These are phyloP conservation scores for Taenioides sp. DNA, from an alignment of 2,797 vertebrate genomes.

Conservation along the genomic window DNA sequence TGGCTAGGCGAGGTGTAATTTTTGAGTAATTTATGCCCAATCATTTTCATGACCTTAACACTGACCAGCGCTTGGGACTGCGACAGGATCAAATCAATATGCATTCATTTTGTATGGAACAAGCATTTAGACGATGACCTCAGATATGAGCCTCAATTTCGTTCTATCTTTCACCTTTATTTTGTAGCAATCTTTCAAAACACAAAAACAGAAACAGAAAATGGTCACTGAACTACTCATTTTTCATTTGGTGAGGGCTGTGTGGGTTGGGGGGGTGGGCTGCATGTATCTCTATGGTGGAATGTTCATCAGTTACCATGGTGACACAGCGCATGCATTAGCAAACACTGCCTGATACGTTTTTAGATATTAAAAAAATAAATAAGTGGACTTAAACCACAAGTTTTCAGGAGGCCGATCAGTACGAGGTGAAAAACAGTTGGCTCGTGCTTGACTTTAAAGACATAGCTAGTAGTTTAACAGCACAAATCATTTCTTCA, in stretches of 20 bases:
- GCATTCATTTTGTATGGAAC: background rate
- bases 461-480: too few relatives aligned
- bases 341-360: too few relatives aligned
- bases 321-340: too few relatives aligned
- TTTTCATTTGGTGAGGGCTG: too few relatives aligned
- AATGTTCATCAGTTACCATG: slow-evolving; percentile 4
- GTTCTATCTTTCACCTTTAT: background rate
- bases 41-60: background rate
- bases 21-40: background rate
- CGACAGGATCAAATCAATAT: background rate
- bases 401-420: too few relatives aligned
- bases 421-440: too few relatives aligned
- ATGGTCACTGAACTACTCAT: background rate
- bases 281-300: slow-evolving; percentile 4
- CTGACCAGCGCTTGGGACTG: background rate
- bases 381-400: too few relatives aligned
- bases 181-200: background rate
- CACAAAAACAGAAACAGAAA: background rate
- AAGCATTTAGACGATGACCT: slow-evolving; percentile 2
- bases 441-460: too few relatives aligned
- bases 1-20: background rate
- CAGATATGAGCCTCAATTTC: background rate
- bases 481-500: too few relatives aligned
- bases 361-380: too few relatives aligned
- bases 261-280: too few relatives aligned